Evolutionary conservation across 2,888 invertebrate species (phyloP).

Genomic region (Choristoneura rosaceana): DNA sequence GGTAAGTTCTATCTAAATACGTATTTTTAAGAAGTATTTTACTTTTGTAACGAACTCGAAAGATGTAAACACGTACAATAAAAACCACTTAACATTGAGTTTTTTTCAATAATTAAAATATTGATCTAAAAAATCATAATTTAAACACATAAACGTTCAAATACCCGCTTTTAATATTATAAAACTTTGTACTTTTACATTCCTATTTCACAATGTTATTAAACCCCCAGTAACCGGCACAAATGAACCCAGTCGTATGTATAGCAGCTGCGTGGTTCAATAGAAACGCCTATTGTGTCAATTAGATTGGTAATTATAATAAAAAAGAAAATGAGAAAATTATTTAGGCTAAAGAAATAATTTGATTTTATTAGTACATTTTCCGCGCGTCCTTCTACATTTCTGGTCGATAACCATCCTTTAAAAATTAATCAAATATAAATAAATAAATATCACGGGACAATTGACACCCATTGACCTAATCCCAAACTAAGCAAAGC

Average conservation of each 20-base stretch:
- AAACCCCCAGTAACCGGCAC: background rate
- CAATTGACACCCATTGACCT: no score
- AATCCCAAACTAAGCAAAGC: no score
- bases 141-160: background rate
- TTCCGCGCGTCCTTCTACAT: no score
- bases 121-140: background rate
- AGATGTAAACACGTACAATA: background rate
- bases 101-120: background rate
- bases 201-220: conserved; percentile 30
- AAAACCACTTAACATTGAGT: no score
- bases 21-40: background rate
- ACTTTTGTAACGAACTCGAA: background rate
- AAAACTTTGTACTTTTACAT: background rate
- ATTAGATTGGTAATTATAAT: no score
- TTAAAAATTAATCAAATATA: no score
- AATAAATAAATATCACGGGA: no score
- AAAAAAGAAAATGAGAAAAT: no score
- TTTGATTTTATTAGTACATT: no score
- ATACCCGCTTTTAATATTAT: background rate
- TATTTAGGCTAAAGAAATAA: no score
- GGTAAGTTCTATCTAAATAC: background rate
- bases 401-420: no score
- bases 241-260: background rate
- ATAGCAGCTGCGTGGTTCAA: background rate
- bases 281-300: no score